A percentile compares a stretch with the other conserved stretches of the same genome.
phyloP scores from a whole-genome alignment of 2,888 invertebrate species.

The Pegoplata infirma region DNA sequence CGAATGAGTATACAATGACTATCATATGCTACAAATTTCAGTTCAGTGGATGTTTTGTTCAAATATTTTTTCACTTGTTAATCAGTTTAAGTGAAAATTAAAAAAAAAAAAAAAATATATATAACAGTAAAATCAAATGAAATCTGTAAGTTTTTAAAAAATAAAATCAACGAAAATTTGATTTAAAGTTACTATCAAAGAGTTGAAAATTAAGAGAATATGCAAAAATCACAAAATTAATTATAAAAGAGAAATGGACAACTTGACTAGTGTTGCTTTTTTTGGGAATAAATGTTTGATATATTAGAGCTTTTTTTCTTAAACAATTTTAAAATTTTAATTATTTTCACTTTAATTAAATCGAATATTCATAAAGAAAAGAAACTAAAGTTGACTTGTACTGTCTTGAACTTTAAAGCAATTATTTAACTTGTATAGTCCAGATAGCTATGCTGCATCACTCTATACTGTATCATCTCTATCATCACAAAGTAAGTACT shows the following conservation, averaged over 20 bases:
- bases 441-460: constrained; percentile 1
- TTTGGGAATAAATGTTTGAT: too few species aligned
- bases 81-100: constrained; percentile 28
- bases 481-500: constrained; percentile 29
- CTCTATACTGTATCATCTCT: constrained; percentile 10
- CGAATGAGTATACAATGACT: background rate
- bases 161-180: background rate
- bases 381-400: constrained; percentile 1
- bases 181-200: background rate
- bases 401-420: constrained; percentile 25
- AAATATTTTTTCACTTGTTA: constrained; percentile 20
- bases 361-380: constrained; percentile 19
- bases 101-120: too few species aligned
- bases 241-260: too few species aligned
- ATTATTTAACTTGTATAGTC: constrained; percentile 46
- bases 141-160: constrained; percentile 6
- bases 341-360: constrained; percentile 27
- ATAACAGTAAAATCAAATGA: background rate
- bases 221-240: too few species aligned
- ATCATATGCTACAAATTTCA: constrained; percentile 17
- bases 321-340: too few species aligned
- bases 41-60: background rate
- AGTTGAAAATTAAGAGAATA: background rate
- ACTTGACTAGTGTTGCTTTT: too few species aligned
- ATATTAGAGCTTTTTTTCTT: too few species aligned